Base-by-base conservation (phyloP, 2,797 vertebrate genomes). In the Nyctibius grandis region DNA sequence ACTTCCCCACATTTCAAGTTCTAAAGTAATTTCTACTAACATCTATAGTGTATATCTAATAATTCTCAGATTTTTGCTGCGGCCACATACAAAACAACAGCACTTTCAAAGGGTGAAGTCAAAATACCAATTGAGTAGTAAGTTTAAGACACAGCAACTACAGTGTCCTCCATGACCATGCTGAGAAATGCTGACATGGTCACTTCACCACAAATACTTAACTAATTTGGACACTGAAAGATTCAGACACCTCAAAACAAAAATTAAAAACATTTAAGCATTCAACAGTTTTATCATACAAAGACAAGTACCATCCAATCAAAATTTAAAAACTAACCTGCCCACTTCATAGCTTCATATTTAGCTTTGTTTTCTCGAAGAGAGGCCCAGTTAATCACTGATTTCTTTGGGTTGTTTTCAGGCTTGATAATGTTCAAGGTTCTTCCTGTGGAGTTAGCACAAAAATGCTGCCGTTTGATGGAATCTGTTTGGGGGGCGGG, bases 341-440 rank as follows among this genome's bases (percentile, higher is more conserved):
- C 98, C 99, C 99, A 99, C 91, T 99, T 99, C 89, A 99, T 97
- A 82, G 98, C 97, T 84, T 98, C 98, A 88, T 99, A 99, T 97
- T 98, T 99, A 8, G 97, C 96, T 88, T 94, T 98, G 96, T 99
- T 99, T 96, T 99, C 98, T 89, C 99, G 98, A 91, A 99, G 94
- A 53, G 95, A 85, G 21, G 96, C 97, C 99, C 99, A 99, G 82
- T 99, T 98, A 86, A 99, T 99, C 40, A 96, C 31, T 1, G 95
- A 44, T 59, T 73, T 81, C 19, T 68, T 69, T 31, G 65, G 63
- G 9, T 9, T 86, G 15, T 42, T 50, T 57, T 97, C 82, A 65
- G 95, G 85, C 67, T 97, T 74, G 21, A 90, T 20, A 33, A 70
- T 2, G 34, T 95, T 73, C 81, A 38, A 60, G 6, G 36, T 25